These are phyloP conservation scores for Isoperla grammatica DNA, from an alignment of 2,888 invertebrate genomes.

Conservation along the genomic window DNA sequence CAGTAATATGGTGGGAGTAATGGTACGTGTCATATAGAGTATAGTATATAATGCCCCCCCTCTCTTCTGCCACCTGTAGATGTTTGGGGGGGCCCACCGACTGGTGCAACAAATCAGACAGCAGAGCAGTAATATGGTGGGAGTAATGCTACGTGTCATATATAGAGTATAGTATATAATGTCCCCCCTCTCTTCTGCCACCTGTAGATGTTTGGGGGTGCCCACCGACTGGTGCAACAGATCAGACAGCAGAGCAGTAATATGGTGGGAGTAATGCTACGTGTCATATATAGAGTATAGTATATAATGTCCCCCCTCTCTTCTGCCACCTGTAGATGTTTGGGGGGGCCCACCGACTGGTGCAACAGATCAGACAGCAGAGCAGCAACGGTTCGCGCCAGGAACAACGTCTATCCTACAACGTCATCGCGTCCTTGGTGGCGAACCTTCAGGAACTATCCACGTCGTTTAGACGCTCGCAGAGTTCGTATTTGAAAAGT, in stretches of 20 bases:
- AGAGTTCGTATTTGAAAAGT: constrained; percentile 80
- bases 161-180: no score
- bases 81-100: constrained; percentile 51
- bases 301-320: no score
- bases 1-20: no score
- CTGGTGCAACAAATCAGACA: constrained; percentile 52
- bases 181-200: no score
- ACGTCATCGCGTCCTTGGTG: constrained; percentile 80
- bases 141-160: no score
- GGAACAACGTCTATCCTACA: constrained; percentile 72
- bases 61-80: constrained; percentile 40
- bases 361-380: constrained; percentile 50
- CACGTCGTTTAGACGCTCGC: constrained; percentile 73
- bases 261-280: no score
- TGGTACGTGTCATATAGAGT: no score
- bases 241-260: constrained; percentile 41
- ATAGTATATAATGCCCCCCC: no score
- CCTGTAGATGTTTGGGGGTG: constrained; percentile 52
- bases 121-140: constrained; percentile 38
- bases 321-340: no score
- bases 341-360: constrained; percentile 49
- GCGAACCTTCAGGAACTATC: constrained; percentile 85
- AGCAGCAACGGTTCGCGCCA: constrained; percentile 45
- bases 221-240: constrained; percentile 54
- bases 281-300: no score